Evolutionary conservation across 2,797 vertebrate genomes (phyloP), one percentile per base, ranked within the genome.

Genomic region (Amazona ochrocephala): DNA sequence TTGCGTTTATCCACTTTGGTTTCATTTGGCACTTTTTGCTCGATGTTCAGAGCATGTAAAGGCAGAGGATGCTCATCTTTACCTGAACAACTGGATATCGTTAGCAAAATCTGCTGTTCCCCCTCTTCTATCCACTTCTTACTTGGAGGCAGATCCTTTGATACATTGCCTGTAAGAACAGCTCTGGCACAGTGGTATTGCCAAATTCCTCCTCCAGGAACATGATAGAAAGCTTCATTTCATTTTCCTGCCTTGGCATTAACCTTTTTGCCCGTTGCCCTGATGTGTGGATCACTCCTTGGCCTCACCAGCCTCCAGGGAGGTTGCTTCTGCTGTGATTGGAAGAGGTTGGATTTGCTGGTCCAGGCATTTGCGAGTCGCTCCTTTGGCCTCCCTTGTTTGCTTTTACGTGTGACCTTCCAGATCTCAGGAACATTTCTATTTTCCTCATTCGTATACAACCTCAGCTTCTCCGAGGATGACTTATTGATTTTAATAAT

Each of bases 401-500:
- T 91, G 41, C 88, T 90, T 89, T 81, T 65, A 78, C 2, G 37
- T 88, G 64, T 73, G 84, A 90, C 95, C 91, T 96, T 79, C 67
- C 81, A 78, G 71, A 81, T 76, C 78, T 89, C 89, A 78, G 71
- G 84, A 94, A 84, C 77, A 8, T 47, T 93, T 90, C 70, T 84
- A 72, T 95, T 95, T 92, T 87, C 68, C 74, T 81, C 21, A 2
- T 79, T 91, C 29, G 1, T 90, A 71, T 93, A 92, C 74, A 95
- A 74, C 86, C 68, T 84, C 84, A 82, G 74, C 90, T 91, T 92
- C 90, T 84, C 77, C 54, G 80, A 94, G 88, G 74, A 96, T 95
- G 92, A 97, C 95, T 97, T 97, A 96, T 3, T 95, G 87, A 95
- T 96, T 95, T 95, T 92, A 97, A 95, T 96, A 94, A 97, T 90